Conservation (phyloP, 2,797 vertebrate species). For the Bradypus variegatus region DNA sequence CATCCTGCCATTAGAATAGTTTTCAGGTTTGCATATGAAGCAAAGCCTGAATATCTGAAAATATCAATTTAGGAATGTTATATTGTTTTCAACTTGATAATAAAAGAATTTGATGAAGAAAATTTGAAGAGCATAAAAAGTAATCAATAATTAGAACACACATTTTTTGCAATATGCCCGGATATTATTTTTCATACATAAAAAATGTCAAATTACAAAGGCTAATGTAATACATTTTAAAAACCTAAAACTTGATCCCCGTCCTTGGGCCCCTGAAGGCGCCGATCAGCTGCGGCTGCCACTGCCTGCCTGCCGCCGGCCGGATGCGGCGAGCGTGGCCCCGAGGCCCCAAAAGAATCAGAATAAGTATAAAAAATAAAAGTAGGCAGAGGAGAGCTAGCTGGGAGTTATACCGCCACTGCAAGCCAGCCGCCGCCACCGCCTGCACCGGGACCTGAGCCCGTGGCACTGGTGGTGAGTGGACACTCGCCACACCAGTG, state of each 20-base stretch:
- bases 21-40: conserved; percentile 23
- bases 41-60: background rate
- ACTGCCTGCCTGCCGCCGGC: no score
- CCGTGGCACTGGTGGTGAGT: no score
- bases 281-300: no score
- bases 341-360: no score
- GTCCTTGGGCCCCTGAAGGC: no score
- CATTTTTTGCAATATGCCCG: conserved; percentile 1
- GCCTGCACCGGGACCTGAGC: no score
- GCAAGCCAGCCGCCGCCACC: no score
- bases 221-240: conserved; percentile 23
- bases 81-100: background rate
- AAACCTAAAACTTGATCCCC: conserved; percentile 1
- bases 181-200: conserved; percentile 32
- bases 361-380: no score
- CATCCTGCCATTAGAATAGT: conserved; percentile 19
- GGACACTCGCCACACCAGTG: no score
- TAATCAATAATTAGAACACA: conserved; percentile 47
- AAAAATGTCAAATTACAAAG: conserved; percentile 43
- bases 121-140: background rate
- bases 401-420: no score
- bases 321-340: no score
- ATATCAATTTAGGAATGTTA: conserved; percentile 4
- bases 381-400: no score
- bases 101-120: conserved; percentile 15